Evolutionary conservation across 2,888 invertebrate species (phyloP).

Genomic region (Neocrepidodera transversa): DNA sequence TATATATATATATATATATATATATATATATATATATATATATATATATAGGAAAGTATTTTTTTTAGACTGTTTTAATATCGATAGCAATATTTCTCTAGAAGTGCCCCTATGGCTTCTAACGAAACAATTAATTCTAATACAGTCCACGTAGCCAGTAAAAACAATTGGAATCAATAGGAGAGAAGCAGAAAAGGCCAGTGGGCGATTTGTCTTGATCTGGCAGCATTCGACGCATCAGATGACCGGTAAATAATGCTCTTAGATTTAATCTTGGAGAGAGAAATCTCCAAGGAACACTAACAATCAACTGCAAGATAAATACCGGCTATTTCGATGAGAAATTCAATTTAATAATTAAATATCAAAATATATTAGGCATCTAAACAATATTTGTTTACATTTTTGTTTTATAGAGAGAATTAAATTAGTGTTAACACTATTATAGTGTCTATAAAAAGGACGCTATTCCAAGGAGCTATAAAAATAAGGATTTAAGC

Average conservation of each 20-base stretch:
- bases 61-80: too few species aligned
- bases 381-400: too few species aligned
- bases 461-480: too few species aligned
- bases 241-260: constrained; percentile 35
- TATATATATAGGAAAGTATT: too few species aligned
- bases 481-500: too few species aligned
- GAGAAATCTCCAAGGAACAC: constrained; percentile 21
- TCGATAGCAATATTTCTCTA: constrained; percentile 6
- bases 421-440: too few species aligned
- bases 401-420: too few species aligned
- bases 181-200: constrained; percentile 22
- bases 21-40: too few species aligned
- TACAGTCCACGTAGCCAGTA: constrained; percentile 31
- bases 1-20: too few species aligned
- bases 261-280: constrained; percentile 30
- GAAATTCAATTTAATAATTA: not conserved
- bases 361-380: too few species aligned
- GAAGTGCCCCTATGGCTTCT: not conserved
- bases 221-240: constrained; percentile 27
- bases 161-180: constrained; percentile 35
- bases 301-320: constrained; percentile 16
- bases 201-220: constrained; percentile 34
- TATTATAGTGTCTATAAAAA: too few species aligned
- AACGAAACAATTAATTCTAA: constrained; percentile 32
- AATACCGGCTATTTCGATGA: not conserved